Conservation (phyloP, 2,797 vertebrate genomes). For the Spinus olivaceus region DNA sequence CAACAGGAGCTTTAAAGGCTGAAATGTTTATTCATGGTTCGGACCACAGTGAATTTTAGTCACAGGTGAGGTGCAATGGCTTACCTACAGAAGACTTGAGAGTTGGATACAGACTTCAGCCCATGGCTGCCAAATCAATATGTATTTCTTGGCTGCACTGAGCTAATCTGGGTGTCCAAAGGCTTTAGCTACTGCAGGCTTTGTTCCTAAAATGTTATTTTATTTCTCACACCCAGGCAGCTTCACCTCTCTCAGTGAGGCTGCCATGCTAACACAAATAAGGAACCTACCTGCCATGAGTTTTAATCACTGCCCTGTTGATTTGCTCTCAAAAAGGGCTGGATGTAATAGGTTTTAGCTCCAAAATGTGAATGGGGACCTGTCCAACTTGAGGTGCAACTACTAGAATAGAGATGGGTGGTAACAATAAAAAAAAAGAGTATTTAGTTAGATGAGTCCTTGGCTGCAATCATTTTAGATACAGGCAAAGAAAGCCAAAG, state of each 20-base stretch:
- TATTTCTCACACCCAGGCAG: not conserved
- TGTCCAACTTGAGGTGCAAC: not conserved
- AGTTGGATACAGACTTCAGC: not conserved
- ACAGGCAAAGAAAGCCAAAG: not conserved
- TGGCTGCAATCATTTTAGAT: constrained; percentile 2
- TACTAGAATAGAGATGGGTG: not conserved
- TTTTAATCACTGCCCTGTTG: not conserved
- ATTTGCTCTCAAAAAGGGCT: not conserved
- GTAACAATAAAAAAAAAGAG: not conserved
- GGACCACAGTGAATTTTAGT: not conserved
- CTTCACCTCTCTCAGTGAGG: not conserved
- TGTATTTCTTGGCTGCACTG: not conserved
- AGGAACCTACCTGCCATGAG: not conserved
- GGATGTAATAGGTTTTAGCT: not conserved
- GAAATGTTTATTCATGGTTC: not conserved
- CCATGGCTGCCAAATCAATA: not conserved
- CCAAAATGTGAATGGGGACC: not conserved
- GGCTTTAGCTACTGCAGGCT: not conserved
- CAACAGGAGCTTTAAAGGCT: not conserved
- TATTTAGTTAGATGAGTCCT: not conserved
- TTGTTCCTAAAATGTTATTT: not conserved
- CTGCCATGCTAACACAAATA: not conserved
- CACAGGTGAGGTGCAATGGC: not conserved
- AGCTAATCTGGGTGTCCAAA: not conserved
- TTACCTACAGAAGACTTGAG: not conserved